Percentiles rank a stretch among this genome's conserved stretches.
Evolutionary conservation across 2,113 vertebrate species (phyloP).

Genomic region (Cheirogaleus medius): DNA sequence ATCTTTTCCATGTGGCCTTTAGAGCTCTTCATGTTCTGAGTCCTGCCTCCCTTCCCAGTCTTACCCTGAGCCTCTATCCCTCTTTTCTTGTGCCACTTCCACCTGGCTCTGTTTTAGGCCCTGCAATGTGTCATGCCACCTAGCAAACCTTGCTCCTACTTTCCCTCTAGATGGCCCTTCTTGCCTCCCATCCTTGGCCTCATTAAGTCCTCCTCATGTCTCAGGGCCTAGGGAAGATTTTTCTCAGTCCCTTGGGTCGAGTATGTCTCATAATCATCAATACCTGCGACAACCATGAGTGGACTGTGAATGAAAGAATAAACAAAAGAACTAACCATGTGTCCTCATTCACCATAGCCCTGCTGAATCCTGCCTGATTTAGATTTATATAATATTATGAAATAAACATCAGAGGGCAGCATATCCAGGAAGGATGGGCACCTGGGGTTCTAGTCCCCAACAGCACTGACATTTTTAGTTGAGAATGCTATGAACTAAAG

Average conservation of each 20-base stretch:
- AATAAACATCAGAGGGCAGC: neutral
- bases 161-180: neutral
- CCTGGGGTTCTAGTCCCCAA: neutral
- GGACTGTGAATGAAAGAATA: neutral
- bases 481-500: neutral
- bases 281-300: neutral
- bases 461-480: neutral
- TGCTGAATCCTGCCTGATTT: neutral
- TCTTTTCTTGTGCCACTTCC: neutral
- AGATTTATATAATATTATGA: neutral
- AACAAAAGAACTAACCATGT: neutral
- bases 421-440: neutral
- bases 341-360: neutral
- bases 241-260: neutral
- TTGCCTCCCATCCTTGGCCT: neutral
- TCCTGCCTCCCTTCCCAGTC: neutral
- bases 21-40: neutral
- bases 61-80: neutral
- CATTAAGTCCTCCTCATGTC: neutral
- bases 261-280: neutral
- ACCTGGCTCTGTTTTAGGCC: neutral
- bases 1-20: neutral
- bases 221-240: neutral
- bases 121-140: neutral
- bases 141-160: neutral